Base-by-base conservation (phyloP, 2,797 vertebrate species). In the Danio aesculapii region DNA sequence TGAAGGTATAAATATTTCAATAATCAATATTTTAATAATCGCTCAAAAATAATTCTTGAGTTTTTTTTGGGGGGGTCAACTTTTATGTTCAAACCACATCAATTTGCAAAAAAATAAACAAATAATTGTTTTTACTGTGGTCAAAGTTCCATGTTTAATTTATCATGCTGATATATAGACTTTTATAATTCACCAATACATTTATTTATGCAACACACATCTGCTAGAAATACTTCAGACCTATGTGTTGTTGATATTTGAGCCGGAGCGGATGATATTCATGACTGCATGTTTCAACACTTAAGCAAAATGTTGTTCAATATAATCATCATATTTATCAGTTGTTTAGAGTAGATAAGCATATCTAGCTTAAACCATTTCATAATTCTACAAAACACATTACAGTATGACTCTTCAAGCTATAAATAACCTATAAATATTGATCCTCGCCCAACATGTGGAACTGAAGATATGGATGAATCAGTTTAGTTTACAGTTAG, bases 401-500 rank as follows among this genome's bases (percentile, higher is more conserved):
- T 13, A 43, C 14, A 63, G 14, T 21, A 17, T 44, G 2, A 19
- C 44, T 55, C 39, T 71, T 2, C 10, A 3, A 49, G 14, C 44
- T 1, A 73, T 17, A 67, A n/a, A 6, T 58, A 17, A 68, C 21
- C 14, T 58, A 30, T 68, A 58, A 68, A 77, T 57, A 57, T 39
- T 67, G 52, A 67, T 57, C 6, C 55, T 68, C n/a, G 21, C 44
- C 43, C 47, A 8, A n/a, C 55, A 77, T 53, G 44, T 69, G 64
- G 7, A 77, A 50, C 11, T 17, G 16, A 69, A 59, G 21, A 49
- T 74, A 39, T 13, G 57, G 62, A 47, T 30, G 72, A 49, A 68
- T 57, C 17, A 9, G 30, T 57, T 52, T 16, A 57, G 50, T 70
- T 71, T 53, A 69, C 69, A 61, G 62, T 57, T 63, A 69, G 81